Conservation (phyloP, 2,888 invertebrate species). For the Encarsia formosa region DNA sequence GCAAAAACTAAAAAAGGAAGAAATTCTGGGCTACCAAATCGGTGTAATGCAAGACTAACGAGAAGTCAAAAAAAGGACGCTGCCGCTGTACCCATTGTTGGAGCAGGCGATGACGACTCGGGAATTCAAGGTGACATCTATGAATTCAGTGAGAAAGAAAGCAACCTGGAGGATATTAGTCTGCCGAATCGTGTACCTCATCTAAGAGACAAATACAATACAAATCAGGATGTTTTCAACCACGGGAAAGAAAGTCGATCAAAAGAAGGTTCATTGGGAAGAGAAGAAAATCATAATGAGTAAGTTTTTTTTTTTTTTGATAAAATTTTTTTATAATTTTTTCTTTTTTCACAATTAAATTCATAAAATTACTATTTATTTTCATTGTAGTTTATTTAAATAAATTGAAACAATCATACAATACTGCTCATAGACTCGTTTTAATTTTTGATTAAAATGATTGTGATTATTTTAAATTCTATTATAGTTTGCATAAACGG, state of each 20-base stretch:
- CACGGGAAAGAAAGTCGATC: constrained; percentile 28
- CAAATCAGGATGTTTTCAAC: constrained; percentile 10
- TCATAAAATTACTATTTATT: too few species aligned
- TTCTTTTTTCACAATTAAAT: too few species aligned
- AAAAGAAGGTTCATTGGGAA: constrained; percentile 32
- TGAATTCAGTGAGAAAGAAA: constrained; percentile 55
- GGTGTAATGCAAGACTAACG: constrained; percentile 40
- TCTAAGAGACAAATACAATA: constrained; percentile 22
- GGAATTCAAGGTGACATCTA: constrained; percentile 55
- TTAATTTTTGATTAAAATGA: too few species aligned
- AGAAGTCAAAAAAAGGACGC: constrained; percentile 42
- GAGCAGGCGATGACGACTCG: constrained; percentile 48
- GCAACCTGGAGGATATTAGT: constrained; percentile 32
- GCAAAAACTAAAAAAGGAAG: constrained; percentile 28
- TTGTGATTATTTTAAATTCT: too few species aligned
- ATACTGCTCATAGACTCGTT: too few species aligned
- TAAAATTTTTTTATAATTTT: neutral
- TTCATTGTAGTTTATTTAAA: too few species aligned
- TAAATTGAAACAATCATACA: too few species aligned
- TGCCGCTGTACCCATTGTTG: constrained; percentile 33
- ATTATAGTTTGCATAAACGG: too few species aligned
- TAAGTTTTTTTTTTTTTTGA: constrained; percentile 24
- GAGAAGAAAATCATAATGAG: constrained; percentile 36
- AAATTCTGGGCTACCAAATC: constrained; percentile 19
- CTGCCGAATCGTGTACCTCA: constrained; percentile 26